Conservation (phyloP, 2,888 invertebrate genomes). For the Brenthis daphne region DNA sequence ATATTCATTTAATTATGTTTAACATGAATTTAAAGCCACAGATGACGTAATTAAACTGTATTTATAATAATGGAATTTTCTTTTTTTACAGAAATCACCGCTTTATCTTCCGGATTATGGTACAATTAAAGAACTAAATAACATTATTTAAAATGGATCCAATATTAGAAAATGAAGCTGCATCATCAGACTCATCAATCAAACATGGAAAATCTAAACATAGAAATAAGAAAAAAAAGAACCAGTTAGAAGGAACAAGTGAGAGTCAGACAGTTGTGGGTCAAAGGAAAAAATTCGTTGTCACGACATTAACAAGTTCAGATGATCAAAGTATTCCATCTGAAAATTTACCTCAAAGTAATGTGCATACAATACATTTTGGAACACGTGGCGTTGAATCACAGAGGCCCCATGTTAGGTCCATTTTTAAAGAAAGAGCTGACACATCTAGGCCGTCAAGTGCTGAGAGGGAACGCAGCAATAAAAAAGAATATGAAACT, state of each 20-base stretch:
- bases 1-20: constrained; percentile 13
- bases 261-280: constrained; percentile 73
- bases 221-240: constrained; percentile 73
- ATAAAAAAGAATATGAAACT: constrained; percentile 74
- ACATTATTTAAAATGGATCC: constrained; percentile 68
- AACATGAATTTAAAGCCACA: background rate
- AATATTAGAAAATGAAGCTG: constrained; percentile 78
- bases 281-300: constrained; percentile 71
- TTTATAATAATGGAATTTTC: constrained; percentile 30
- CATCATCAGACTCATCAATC: constrained; percentile 64
- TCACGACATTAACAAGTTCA: constrained; percentile 66
- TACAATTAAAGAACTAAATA: constrained; percentile 53
- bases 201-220: constrained; percentile 73
- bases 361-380: constrained; percentile 77
- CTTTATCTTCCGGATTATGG: constrained; percentile 59
- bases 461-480: constrained; percentile 64
- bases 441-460: constrained; percentile 69
- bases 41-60: background rate
- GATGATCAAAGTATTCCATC: constrained; percentile 63
- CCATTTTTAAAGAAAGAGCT: constrained; percentile 71
- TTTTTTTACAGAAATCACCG: constrained; percentile 63
- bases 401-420: constrained; percentile 72
- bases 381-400: constrained; percentile 76
- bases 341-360: constrained; percentile 61
- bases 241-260: constrained; percentile 54